Evolutionary conservation across 2,888 invertebrate species (phyloP).

Genomic region (Blastobasis lacticolella): DNA sequence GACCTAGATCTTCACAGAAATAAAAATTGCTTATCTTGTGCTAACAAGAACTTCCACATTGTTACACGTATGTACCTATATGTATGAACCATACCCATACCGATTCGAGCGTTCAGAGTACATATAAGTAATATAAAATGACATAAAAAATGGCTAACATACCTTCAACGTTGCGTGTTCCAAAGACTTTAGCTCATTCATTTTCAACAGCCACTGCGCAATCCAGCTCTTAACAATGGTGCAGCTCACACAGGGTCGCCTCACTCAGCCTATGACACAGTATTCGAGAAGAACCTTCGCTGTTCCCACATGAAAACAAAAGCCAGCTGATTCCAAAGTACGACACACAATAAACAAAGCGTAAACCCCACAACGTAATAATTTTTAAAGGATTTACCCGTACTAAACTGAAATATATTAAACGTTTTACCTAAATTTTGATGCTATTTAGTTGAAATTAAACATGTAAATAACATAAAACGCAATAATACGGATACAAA

Average conservation of each 20-base stretch:
- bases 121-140: not conserved
- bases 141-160: constrained; percentile 19
- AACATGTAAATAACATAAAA: too few relatives aligned
- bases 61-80: not conserved
- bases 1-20: too few relatives aligned
- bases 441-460: too few relatives aligned
- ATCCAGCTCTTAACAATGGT: too few relatives aligned
- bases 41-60: too few relatives aligned
- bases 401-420: too few relatives aligned
- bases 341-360: constrained; percentile 9
- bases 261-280: not conserved
- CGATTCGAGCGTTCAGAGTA: too few relatives aligned
- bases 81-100: not conserved
- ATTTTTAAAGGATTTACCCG: too few relatives aligned
- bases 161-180: constrained; percentile 98
- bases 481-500: too few relatives aligned
- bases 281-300: constrained; percentile 15
- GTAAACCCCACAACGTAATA: too few relatives aligned
- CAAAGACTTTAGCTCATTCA: constrained; percentile 94
- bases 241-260: not conserved
- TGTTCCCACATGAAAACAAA: constrained; percentile 55
- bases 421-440: too few relatives aligned
- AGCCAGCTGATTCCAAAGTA: constrained; percentile 57
- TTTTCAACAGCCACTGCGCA: constrained; percentile 41
- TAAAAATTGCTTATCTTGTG: too few relatives aligned